These are phyloP conservation scores for Carcinoscorpius rotundicauda DNA, from an alignment of 1,140 invertebrate genomes.

Conservation along the genomic window DNA sequence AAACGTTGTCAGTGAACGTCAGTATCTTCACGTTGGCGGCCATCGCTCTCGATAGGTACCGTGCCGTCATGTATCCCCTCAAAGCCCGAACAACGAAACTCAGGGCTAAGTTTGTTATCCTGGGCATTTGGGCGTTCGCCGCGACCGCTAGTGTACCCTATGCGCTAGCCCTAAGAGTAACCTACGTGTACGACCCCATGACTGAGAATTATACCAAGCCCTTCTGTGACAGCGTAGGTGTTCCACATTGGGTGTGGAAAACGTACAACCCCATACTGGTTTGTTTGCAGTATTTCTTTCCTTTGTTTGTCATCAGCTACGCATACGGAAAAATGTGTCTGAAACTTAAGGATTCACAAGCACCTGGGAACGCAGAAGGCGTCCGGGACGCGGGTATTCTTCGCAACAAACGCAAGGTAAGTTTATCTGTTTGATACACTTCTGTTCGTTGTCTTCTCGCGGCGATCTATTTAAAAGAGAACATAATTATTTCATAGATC, in stretches of 20 bases:
- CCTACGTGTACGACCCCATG: conserved; percentile 13
- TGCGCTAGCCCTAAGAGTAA: conserved; percentile 26
- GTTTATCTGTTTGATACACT: background rate
- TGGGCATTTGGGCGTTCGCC: conserved; percentile 29
- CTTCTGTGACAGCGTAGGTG: conserved; percentile 44
- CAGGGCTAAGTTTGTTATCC: conserved; percentile 26
- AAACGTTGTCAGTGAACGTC: conserved; percentile 66
- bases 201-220: conserved; percentile 31
- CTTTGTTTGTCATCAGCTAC: conserved; percentile 58
- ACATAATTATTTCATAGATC: too few relatives aligned
- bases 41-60: conserved; percentile 71
- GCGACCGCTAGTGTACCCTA: conserved; percentile 27
- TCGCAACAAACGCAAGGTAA: conserved; percentile 66
- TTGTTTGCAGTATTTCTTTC: conserved; percentile 55
- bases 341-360: conserved; percentile 55
- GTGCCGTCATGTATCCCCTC: conserved; percentile 76
- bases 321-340: conserved; percentile 65
- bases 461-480: too few relatives aligned
- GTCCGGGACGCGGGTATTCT: conserved; percentile 57
- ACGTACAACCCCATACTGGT: conserved; percentile 37
- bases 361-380: conserved; percentile 60
- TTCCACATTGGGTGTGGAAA: conserved; percentile 41
- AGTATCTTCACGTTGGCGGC: conserved; percentile 73
- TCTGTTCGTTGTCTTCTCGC: too few relatives aligned
- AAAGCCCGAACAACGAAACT: conserved; percentile 24